Evolutionary conservation across 2,113 vertebrate genomes (phyloP), one percentile per base, ranked within the genome.

Genomic region (Epinephelus cyanopodus): DNA sequence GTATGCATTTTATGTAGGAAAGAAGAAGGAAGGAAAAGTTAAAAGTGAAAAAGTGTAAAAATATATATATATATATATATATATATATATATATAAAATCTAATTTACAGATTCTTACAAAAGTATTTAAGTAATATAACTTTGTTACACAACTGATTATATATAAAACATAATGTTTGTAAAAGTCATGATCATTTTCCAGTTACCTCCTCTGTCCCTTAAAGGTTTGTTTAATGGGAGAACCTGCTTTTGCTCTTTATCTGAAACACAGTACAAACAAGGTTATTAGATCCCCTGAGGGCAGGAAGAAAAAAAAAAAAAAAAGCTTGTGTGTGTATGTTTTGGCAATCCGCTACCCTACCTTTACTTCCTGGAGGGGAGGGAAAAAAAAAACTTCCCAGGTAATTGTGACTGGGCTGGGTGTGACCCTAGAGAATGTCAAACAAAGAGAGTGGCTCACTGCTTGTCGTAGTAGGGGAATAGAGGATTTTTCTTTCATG

Each of bases 351-450:
- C 29, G 6, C 19, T 62, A 61, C 18, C 63, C 57, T 76, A 57
- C 52, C 54, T 77, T 1, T 63, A 53, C 66, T 84, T 91, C 85
- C 90, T 85, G 80, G 67, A 90, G 81, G 85, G 86, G 7, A 9
- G 86, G 6, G 4, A 18, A 57, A 77, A 63, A 71, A 79, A 77
- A 68, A 18, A 45, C 60, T 82, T 84, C 65, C 54, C 84, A 85
- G 87, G 79, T 85, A 71, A 84, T 79, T 79, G 81, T 83, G 57
- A 0, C 95, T 95, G 95, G 88, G 65, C 66, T 95, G 97, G 97
- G 97, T 94, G 97, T 95, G 95, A 95, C 94, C 77, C 66, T 33
- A 84, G 95, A 94, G 92, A 95, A 95, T 95, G 93, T 94, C 91
- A 93, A 92, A 94, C 88, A 93, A 90, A 92, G 91, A 79, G 58